These are phyloP conservation scores for Passer domesticus DNA, from an alignment of 2,113 vertebrate genomes.

Conservation along the genomic window DNA sequence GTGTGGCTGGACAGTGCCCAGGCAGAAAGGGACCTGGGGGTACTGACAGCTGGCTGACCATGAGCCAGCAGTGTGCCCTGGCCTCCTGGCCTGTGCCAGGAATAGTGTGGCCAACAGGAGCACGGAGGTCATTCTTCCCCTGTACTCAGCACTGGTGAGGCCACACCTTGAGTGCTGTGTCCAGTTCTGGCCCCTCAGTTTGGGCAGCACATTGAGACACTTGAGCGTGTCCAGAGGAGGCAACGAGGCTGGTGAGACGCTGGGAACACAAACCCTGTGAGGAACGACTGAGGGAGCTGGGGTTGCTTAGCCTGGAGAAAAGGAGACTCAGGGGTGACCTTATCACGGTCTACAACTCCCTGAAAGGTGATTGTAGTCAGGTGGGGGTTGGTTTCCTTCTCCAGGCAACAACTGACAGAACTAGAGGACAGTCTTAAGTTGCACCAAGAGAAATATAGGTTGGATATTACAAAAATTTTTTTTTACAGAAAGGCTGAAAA, in stretches of 20 bases:
- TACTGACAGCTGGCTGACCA: rapidly evolving
- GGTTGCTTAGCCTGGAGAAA: background rate
- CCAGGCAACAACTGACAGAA: background rate
- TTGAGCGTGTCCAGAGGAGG: background rate
- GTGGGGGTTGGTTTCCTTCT: background rate
- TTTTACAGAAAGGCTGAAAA: background rate
- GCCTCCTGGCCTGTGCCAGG: background rate
- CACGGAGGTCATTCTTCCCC: background rate
- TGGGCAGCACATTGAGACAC: rapidly evolving
- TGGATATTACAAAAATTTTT: background rate
- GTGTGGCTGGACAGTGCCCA: background rate
- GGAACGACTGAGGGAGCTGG: background rate
- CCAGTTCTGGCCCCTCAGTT: background rate
- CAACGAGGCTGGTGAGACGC: background rate
- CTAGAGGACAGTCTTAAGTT: background rate
- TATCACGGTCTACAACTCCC: background rate
- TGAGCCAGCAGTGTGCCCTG: background rate
- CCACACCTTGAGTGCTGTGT: background rate
- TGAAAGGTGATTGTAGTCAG: background rate
- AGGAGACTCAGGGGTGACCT: background rate
- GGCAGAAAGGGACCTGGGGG: background rate
- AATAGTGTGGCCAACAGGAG: background rate
- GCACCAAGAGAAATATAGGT: background rate
- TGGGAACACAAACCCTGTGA: background rate
- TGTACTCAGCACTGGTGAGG: background rate